Percentiles rank a stretch among this genome's conserved stretches.
Conservation (phyloP, 1,140 invertebrate species). For the Contarinia nasturtii region DNA sequence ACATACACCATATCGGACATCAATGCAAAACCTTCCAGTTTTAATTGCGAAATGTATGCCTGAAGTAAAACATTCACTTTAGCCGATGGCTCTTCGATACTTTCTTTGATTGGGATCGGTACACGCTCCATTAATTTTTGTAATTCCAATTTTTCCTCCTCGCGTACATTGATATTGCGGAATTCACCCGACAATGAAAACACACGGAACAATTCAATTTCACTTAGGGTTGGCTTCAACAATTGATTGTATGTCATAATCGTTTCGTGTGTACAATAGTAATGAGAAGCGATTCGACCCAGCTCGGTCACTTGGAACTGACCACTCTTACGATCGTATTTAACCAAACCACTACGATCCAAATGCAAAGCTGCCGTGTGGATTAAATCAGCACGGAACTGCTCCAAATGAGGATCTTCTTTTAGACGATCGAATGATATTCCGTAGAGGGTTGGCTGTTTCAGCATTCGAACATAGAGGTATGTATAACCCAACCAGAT, state of each 20-base stretch:
- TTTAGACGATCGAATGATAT: slow-evolving; percentile 62
- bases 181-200: slow-evolving; percentile 96
- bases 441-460: slow-evolving; percentile 75
- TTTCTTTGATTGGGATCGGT: slow-evolving; percentile 98
- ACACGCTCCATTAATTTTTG: slow-evolving; percentile 95
- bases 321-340: slow-evolving; percentile 92
- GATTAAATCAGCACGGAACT: slow-evolving; percentile 84
- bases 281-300: slow-evolving; percentile 94
- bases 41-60: slow-evolving; percentile 96
- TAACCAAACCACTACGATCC: slow-evolving; percentile 80
- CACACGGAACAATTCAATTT: slow-evolving; percentile 97
- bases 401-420: slow-evolving; percentile 69
- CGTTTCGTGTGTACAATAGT: slow-evolving; percentile 93
- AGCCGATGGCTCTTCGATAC: slow-evolving; percentile 93
- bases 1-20: slow-evolving; percentile 99
- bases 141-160: slow-evolving; percentile 95
- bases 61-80: slow-evolving; percentile 89
- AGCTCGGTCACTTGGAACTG: slow-evolving; percentile 85
- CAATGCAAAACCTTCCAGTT: slow-evolving; percentile 93
- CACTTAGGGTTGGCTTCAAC: slow-evolving; percentile 87
- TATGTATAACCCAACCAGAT: slow-evolving; percentile 96
- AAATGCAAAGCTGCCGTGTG: slow-evolving; percentile 86
- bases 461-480: slow-evolving; percentile 80
- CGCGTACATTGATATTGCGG: slow-evolving; percentile 79
- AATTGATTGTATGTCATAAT: slow-evolving; percentile 95